Conservation (phyloP, 2,113 vertebrate species). For the Galbula dea region DNA sequence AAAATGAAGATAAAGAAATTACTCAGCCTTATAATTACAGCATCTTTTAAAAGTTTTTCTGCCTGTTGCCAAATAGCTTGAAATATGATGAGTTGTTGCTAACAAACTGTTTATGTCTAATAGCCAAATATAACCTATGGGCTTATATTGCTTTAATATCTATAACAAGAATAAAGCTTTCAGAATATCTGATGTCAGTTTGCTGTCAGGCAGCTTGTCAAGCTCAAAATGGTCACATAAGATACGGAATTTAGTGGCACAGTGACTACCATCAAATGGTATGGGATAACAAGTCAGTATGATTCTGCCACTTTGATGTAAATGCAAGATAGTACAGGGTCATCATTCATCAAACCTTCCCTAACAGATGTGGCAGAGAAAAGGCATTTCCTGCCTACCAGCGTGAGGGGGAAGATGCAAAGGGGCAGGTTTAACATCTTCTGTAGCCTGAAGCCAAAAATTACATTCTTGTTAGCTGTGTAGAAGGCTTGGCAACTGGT, state of each 20-base stretch:
- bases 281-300: not conserved
- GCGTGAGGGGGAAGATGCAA: not conserved
- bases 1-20: slow-evolving; percentile 31
- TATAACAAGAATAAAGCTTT: not conserved
- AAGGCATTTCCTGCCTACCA: not conserved
- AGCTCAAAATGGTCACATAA: not conserved
- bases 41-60: slow-evolving; percentile 3
- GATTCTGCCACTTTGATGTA: not conserved
- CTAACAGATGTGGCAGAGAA: not conserved
- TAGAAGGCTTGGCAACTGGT: not conserved
- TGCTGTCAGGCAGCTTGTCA: not conserved
- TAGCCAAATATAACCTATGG: not conserved
- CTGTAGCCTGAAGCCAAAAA: not conserved
- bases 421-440: not conserved
- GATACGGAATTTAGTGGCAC: not conserved
- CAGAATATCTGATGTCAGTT: not conserved
- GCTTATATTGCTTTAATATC: not conserved
- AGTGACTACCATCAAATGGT: not conserved
- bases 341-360: not conserved
- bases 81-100: not conserved
- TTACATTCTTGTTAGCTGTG: not conserved
- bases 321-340: not conserved
- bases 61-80: not conserved
- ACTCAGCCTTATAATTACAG: slow-evolving; percentile 20
- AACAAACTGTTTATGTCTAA: not conserved